Evolutionary conservation across 2,113 vertebrate species (phyloP).

Genomic region (Haemorhous mexicanus): DNA sequence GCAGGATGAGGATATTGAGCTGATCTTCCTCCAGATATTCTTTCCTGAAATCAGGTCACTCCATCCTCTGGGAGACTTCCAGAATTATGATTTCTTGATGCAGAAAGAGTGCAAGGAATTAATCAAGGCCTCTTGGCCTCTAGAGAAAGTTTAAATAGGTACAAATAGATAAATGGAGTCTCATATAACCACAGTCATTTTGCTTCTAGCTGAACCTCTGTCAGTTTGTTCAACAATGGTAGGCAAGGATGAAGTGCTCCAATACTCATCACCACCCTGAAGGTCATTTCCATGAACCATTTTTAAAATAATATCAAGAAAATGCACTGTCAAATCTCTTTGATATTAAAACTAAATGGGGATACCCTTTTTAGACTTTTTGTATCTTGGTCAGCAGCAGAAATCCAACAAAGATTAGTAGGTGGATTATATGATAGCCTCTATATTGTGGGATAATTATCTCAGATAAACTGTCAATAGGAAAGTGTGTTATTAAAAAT

Average conservation of each 20-base stretch:
- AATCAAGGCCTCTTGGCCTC: neutral
- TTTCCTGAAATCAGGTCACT: neutral
- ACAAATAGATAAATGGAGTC: neutral
- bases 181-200: neutral
- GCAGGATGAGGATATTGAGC: neutral
- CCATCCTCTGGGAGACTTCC: neutral
- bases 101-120: neutral
- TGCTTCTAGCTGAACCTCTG: neutral
- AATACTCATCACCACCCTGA: neutral
- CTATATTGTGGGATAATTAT: neutral
- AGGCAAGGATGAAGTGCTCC: neutral
- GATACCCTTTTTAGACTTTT: neutral
- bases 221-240: neutral
- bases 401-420: neutral
- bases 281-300: neutral
- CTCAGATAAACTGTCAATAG: neutral
- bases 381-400: neutral
- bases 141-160: neutral
- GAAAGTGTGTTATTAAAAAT: neutral
- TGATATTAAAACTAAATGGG: neutral
- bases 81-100: slow-evolving; percentile 17
- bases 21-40: neutral
- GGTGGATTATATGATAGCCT: neutral
- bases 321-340: neutral
- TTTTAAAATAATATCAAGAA: neutral